These are phyloP conservation scores for Acanthococcus lagerstroemiae DNA, from an alignment of 2,888 invertebrate genomes.

Conservation along the genomic window DNA sequence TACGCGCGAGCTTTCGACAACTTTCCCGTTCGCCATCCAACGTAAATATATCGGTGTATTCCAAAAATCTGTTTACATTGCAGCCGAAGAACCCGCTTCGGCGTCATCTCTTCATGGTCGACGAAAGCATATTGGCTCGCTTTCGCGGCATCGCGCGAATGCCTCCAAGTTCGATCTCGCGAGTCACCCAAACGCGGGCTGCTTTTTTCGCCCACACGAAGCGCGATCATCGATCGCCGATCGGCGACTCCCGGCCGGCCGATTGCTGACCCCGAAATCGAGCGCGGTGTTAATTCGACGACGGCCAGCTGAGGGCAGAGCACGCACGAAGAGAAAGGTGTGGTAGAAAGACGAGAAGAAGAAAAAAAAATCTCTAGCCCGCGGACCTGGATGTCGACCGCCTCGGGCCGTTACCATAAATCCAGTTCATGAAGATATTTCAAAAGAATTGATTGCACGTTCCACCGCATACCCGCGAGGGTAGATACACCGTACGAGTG, in stretches of 20 bases:
- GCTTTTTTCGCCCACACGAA: too few relatives aligned
- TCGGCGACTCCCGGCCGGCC: too few relatives aligned
- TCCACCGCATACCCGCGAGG: not conserved
- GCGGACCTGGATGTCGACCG: not conserved
- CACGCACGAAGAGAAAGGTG: not conserved
- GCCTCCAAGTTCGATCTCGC: too few relatives aligned
- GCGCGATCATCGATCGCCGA: too few relatives aligned
- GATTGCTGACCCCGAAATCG: too few relatives aligned
- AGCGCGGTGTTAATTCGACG: too few relatives aligned
- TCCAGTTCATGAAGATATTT: constrained; percentile 26
- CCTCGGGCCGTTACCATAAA: constrained; percentile 2
- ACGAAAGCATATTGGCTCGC: too few relatives aligned
- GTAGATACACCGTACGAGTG: not conserved
- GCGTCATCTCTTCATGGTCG: too few relatives aligned
- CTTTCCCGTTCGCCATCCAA: not conserved
- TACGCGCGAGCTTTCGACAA: not conserved
- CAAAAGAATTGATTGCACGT: constrained; percentile 26
- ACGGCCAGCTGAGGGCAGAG: too few relatives aligned
- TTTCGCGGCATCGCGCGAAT: too few relatives aligned
- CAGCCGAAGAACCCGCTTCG: not conserved
- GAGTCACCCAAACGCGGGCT: too few relatives aligned
- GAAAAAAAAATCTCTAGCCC: not conserved
- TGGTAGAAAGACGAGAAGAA: not conserved
- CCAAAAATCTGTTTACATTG: not conserved
- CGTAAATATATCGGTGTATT: not conserved